Evolutionary conservation across 2,113 vertebrate genomes (phyloP).

Genomic region (Prietella phreatophila): DNA sequence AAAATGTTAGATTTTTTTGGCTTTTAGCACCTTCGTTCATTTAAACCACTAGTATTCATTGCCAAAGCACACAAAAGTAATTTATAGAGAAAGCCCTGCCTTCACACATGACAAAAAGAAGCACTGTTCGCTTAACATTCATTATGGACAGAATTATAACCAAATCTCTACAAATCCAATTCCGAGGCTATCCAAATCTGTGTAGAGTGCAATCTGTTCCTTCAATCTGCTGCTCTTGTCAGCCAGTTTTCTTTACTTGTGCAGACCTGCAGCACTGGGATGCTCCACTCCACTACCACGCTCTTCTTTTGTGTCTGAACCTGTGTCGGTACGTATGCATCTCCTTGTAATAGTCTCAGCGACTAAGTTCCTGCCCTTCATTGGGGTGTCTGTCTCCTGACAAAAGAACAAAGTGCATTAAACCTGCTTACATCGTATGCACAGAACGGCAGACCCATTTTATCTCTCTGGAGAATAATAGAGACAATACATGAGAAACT

Average conservation of each 20-base stretch:
- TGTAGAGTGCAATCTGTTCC: conserved; percentile 64
- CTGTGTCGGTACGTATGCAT: neutral
- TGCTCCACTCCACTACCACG: conserved; percentile 14
- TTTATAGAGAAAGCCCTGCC: conserved; percentile 39
- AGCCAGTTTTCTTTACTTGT: conserved; percentile 44
- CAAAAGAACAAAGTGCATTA: conserved; percentile 1
- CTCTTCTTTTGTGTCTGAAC: conserved; percentile 9
- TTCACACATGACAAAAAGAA: conserved; percentile 30
- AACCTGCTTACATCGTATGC: neutral
- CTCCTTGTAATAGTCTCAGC: neutral
- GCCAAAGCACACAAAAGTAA: conserved; percentile 16
- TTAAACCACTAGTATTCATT: neutral
- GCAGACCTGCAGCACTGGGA: conserved; percentile 24
- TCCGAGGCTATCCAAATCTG: conserved; percentile 59
- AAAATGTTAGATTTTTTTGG: neutral
- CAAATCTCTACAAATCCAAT: conserved; percentile 65
- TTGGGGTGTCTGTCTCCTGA: neutral
- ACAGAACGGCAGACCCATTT: neutral
- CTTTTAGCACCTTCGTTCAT: neutral
- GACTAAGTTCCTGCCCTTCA: neutral
- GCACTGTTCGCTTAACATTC: conserved; percentile 53
- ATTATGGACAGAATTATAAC: conserved; percentile 55
- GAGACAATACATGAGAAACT: conserved; percentile 39
- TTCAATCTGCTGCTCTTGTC: conserved; percentile 63
- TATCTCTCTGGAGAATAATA: conserved; percentile 34